Conservation (phyloP, 2,113 vertebrate genomes). For the Trochalopteron elliotii region DNA sequence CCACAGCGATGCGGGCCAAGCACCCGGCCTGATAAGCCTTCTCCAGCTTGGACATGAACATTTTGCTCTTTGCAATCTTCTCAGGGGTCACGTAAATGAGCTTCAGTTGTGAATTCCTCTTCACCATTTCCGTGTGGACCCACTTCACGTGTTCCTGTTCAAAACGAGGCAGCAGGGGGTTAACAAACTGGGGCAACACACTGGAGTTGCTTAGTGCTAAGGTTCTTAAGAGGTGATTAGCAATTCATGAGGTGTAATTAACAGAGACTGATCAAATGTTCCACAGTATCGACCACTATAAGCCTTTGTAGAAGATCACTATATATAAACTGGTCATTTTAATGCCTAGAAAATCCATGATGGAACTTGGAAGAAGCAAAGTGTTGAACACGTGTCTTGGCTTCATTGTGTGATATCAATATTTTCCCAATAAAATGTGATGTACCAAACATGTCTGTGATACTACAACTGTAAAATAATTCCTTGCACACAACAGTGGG, state of each 20-base stretch:
- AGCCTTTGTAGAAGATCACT: not conserved
- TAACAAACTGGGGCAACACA: not conserved
- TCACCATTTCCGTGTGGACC: constrained; percentile 84
- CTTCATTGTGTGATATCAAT: not conserved
- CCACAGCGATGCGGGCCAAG: constrained; percentile 87
- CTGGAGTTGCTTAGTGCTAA: not conserved
- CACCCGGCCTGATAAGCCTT: constrained; percentile 86
- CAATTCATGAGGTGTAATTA: not conserved
- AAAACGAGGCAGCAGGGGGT: not conserved
- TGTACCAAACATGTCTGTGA: not conserved
- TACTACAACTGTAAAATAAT: not conserved
- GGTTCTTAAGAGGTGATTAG: not conserved
- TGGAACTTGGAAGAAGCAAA: not conserved
- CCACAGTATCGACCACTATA: not conserved
- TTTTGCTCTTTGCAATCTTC: constrained; percentile 96
- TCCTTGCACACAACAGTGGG: not conserved
- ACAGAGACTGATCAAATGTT: not conserved
- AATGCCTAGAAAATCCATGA: not conserved
- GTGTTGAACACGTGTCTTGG: not conserved
- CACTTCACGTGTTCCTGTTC: constrained; percentile 88
- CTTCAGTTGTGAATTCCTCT: constrained; percentile 80
- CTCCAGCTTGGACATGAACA: constrained; percentile 95
- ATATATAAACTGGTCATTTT: not conserved
- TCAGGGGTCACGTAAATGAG: constrained; percentile 96
- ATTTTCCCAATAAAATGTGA: not conserved